Base-by-base conservation (phyloP, 2,888 invertebrate species). In the Drosophila buzzatii region DNA sequence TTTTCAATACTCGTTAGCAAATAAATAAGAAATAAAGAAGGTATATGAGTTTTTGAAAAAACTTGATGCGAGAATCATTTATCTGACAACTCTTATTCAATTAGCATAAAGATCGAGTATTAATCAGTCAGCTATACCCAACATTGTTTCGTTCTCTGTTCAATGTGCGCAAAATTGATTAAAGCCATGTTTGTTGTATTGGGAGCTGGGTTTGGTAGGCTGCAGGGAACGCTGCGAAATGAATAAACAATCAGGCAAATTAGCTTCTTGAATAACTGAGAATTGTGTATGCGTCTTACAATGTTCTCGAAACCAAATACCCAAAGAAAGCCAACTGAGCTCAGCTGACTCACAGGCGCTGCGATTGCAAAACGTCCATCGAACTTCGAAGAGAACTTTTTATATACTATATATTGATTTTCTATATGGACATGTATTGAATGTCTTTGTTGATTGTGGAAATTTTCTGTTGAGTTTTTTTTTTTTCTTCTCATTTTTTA, bases 171-270 rank as follows among this genome's bases (percentile, higher is more conserved):
- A 63, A 58, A 60, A 58, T 70, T 70, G 60, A 59, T 70, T 67
- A 61, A 74, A 70, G 31, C 23, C 56, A 64, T 57, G 60, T 42
- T 44, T 23, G 23, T 23, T 23, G 23, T 23, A 23, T 23, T 35
- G 33, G 31, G 39, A 56, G 31, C 16, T 33, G 33, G 47, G 37
- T 9, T 27, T 9, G 27, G 27, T n/a, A n/a, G 27, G 31, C 16
- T 23, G 23, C 37, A 69, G 60, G 70, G 58, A 66, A 45, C 58
- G 49, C 49, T 58, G 67, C 31, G 55, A 76, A 81, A 62, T 76
- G 84, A 76, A 87, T 84, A 73, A 85, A 73, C 85, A 89, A 84
- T 80, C 80, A 75, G 78, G 45, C 73, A 77, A 82, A 87, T 89
- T 82, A 82, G 77, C 63, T 77, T 82, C 70, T 70, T 58, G 52